Conservation (phyloP, 2,888 invertebrate species). For the Eremobia ochroleuca region DNA sequence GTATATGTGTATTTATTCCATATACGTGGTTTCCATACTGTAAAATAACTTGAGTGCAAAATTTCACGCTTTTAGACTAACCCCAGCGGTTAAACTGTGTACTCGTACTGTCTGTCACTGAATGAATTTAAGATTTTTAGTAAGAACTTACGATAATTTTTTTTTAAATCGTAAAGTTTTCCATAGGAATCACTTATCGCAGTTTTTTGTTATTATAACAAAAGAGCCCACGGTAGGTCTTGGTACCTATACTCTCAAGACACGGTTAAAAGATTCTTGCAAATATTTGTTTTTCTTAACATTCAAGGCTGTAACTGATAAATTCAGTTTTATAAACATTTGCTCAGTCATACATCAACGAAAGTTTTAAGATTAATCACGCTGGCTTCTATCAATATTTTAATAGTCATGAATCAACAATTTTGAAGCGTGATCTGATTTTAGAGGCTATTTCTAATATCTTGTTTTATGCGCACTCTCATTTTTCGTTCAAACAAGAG, state of each 20-base stretch:
- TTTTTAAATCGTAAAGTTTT: too few relatives aligned
- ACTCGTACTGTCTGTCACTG: too few relatives aligned
- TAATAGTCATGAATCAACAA: slow-evolving; percentile 55
- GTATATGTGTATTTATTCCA: too few relatives aligned
- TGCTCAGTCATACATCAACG: slow-evolving; percentile 49
- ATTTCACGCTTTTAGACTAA: too few relatives aligned
- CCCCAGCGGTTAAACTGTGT: too few relatives aligned
- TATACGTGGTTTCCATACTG: too few relatives aligned
- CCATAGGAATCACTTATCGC: too few relatives aligned
- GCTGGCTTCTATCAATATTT: slow-evolving; percentile 54
- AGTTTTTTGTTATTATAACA: too few relatives aligned
- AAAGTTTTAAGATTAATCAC: slow-evolving; percentile 59
- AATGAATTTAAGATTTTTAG: too few relatives aligned
- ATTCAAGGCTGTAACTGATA: slow-evolving; percentile 32
- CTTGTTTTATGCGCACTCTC: not conserved
- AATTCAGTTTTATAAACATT: slow-evolving; percentile 35
- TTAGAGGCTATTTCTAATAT: slow-evolving; percentile 11
- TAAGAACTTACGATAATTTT: too few relatives aligned
- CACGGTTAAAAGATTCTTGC: not conserved
- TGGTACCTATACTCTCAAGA: not conserved
- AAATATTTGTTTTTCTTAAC: slow-evolving; percentile 14
- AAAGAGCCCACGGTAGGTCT: too few relatives aligned
- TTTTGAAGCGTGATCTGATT: slow-evolving; percentile 49
- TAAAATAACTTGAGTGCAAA: too few relatives aligned
- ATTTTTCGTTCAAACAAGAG: not conserved